phyloP scores from a whole-genome alignment of 1,140 invertebrate genomes.

The Euura saliciscinereae region DNA sequence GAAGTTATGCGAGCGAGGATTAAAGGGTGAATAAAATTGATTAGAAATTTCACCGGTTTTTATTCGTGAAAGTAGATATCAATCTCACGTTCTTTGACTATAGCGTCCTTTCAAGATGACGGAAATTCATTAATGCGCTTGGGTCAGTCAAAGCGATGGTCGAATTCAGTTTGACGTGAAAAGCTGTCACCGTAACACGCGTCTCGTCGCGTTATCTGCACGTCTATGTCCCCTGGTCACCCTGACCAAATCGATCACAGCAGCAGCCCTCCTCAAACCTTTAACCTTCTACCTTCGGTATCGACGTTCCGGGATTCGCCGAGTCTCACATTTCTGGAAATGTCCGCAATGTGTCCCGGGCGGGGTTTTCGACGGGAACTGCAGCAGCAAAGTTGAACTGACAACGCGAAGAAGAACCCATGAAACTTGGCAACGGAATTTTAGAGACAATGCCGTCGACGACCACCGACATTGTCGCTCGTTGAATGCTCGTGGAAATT shows the following conservation, averaged over 20 bases:
- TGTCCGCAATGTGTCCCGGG: background rate
- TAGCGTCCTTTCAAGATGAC: background rate
- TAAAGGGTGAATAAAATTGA: too few species aligned
- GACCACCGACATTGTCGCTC: constrained; percentile 8
- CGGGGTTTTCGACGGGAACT: background rate
- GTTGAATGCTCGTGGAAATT: constrained; percentile 1
- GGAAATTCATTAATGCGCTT: background rate
- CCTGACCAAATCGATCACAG: constrained; percentile 9
- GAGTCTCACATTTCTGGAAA: background rate
- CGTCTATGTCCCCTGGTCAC: constrained; percentile 13
- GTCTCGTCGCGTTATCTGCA: constrained; percentile 7
- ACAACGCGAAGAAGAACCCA: background rate
- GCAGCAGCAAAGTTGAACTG: background rate
- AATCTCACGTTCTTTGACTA: too few species aligned
- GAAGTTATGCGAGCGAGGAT: too few species aligned
- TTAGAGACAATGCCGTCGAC: constrained; percentile 2
- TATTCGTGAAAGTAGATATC: too few species aligned
- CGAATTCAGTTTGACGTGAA: constrained; percentile 6
- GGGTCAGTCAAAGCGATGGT: background rate
- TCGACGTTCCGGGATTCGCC: constrained; percentile 1
- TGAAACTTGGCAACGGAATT: background rate
- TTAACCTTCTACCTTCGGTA: background rate
- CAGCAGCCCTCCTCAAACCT: background rate
- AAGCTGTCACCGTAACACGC: constrained; percentile 4
- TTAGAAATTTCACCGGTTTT: too few species aligned